Evolutionary conservation across 2,797 vertebrate genomes (phyloP).

Genomic region (Phrynocephalus vlangalii): DNA sequence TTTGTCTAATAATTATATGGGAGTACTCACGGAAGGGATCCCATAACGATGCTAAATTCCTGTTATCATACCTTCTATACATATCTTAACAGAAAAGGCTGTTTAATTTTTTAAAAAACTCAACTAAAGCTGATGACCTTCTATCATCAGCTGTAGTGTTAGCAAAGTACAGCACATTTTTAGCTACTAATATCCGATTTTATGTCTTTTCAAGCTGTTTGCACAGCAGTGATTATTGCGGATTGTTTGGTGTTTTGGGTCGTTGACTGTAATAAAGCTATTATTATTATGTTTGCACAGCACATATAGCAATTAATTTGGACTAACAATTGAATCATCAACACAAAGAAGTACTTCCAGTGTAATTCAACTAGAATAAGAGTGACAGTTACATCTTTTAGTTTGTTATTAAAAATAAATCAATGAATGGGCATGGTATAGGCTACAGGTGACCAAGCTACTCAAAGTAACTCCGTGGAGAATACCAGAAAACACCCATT

Average conservation of each 20-base stretch:
- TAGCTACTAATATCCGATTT: not conserved
- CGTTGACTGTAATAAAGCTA: no score
- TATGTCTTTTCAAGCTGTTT: not conserved
- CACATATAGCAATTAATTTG: not conserved
- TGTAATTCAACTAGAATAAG: not conserved
- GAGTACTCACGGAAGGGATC: no score
- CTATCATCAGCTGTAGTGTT: not conserved
- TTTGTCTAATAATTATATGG: not conserved
- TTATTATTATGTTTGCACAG: not conserved
- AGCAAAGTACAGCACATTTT: not conserved
- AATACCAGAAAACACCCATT: not conserved
- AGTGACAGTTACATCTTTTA: no score
- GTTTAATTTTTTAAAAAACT: not conserved
- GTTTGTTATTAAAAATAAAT: not conserved
- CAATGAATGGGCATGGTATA: not conserved
- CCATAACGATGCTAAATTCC: not conserved
- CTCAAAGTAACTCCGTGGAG: not conserved
- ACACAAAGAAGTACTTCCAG: not conserved
- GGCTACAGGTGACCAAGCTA: not conserved
- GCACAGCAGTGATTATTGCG: no score
- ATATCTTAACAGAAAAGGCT: not conserved
- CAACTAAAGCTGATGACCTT: no score
- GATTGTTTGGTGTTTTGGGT: no score
- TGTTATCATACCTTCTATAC: not conserved
- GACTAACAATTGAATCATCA: not conserved